Evolutionary conservation across 2,113 vertebrate species (phyloP).

Genomic region (Strigops habroptila): DNA sequence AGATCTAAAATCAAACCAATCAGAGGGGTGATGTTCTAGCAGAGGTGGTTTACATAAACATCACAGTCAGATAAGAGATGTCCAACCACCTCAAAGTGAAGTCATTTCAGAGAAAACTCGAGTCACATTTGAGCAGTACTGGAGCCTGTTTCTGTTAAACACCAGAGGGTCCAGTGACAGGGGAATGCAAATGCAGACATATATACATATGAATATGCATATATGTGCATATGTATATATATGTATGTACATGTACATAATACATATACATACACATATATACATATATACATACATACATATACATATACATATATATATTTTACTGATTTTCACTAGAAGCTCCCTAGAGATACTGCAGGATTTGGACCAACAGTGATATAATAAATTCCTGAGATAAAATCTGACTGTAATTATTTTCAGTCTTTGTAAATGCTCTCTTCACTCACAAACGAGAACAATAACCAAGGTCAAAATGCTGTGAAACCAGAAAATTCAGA

Average conservation of each 20-base stretch:
- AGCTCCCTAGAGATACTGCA: background rate
- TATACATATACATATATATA: accelerated
- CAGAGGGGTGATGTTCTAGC: background rate
- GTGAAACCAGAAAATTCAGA: background rate
- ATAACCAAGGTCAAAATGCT: background rate
- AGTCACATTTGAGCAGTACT: background rate
- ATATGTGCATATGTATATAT: accelerated
- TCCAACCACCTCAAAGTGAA: accelerated
- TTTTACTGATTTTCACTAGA: background rate
- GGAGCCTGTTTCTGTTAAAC: background rate
- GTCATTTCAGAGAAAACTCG: background rate
- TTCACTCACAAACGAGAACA: background rate
- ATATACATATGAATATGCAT: accelerated
- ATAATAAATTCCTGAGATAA: background rate
- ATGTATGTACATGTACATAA: too few relatives aligned
- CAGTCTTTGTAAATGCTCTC: background rate
- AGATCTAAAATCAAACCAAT: background rate
- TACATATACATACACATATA: background rate
- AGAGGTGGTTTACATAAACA: background rate
- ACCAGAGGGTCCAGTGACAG: background rate
- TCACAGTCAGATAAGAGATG: background rate
- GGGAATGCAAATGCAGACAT: background rate
- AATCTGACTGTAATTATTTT: background rate
- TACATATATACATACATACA: accelerated
- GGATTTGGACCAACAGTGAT: background rate